These are phyloP conservation scores for Eurystomus glaucurus DNA, from an alignment of 2,797 vertebrate genomes.

Conservation along the genomic window DNA sequence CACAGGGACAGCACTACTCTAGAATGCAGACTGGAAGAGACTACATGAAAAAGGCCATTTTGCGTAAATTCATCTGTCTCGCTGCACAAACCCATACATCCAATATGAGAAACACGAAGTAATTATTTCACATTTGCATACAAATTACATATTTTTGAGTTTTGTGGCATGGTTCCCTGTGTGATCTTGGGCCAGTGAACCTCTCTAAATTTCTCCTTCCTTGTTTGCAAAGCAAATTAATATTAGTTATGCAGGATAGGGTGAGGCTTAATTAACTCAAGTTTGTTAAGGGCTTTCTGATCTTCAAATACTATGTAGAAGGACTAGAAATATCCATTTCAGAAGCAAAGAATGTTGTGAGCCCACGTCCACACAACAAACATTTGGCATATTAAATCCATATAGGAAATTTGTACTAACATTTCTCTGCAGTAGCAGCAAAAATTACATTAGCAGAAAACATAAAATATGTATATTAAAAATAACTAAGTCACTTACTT, in stretches of 20 bases:
- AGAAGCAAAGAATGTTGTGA: background rate
- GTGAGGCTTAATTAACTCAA: slow-evolving; percentile 8
- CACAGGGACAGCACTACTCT: background rate
- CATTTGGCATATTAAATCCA: background rate
- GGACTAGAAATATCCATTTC: slow-evolving; percentile 1
- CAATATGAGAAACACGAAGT: background rate
- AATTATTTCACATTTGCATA: slow-evolving; percentile 54
- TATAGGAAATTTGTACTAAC: background rate
- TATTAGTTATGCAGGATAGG: background rate
- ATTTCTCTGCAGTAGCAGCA: background rate
- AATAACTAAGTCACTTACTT: slow-evolving; percentile 86
- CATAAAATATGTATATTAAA: slow-evolving; percentile 5
- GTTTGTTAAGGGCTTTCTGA: slow-evolving; percentile 20
- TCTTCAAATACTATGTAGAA: background rate
- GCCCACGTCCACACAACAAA: background rate
- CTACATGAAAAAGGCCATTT: background rate
- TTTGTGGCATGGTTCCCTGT: background rate
- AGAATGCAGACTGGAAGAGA: background rate
- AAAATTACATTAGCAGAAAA: background rate
- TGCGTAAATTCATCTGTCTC: background rate
- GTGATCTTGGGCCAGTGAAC: slow-evolving; percentile 49
- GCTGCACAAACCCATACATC: background rate
- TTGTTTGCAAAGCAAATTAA: slow-evolving; percentile 49
- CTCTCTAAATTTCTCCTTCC: background rate
- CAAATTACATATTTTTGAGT: background rate